These are phyloP conservation scores for Mesoclemmys tuberculata DNA, from an alignment of 2,113 vertebrate genomes.

Conservation along the genomic window DNA sequence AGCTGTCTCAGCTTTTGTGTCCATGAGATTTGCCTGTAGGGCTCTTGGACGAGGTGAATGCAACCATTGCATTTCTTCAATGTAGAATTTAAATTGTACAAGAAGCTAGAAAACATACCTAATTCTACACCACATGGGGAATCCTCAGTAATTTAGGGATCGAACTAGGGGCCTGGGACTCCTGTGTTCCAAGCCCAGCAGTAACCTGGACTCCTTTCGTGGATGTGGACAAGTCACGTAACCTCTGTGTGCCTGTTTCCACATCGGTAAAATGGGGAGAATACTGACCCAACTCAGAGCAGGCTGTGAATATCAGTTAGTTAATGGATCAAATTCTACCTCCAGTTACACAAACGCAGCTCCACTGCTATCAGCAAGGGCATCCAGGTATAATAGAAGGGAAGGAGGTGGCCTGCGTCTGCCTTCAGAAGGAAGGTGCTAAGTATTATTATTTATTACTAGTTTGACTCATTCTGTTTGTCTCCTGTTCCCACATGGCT, in stretches of 20 bases:
- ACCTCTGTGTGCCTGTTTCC: no score
- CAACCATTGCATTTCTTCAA: neutral
- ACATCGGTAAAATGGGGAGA: no score
- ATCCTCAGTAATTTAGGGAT: neutral
- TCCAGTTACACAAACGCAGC: neutral
- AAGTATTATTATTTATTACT: neutral
- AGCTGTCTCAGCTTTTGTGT: neutral
- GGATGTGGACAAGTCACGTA: no score
- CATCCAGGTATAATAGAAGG: neutral
- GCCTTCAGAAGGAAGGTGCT: neutral
- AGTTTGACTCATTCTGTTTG: neutral
- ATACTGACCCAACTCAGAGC: no score
- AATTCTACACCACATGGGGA: neutral
- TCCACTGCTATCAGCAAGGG: no score
- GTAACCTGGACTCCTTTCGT: neutral
- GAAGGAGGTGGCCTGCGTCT: neutral
- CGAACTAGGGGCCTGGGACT: neutral
- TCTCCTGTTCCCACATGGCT: neutral
- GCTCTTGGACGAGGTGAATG: neutral
- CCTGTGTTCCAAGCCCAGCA: neutral
- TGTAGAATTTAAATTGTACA: slow-evolving; percentile 14
- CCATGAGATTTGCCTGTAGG: neutral
- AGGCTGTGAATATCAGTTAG: neutral
- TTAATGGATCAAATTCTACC: neutral
- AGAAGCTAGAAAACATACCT: slow-evolving; percentile 11